phyloP scores from a whole-genome alignment of 2,888 invertebrate species.

The Drosophila quinaria region DNA sequence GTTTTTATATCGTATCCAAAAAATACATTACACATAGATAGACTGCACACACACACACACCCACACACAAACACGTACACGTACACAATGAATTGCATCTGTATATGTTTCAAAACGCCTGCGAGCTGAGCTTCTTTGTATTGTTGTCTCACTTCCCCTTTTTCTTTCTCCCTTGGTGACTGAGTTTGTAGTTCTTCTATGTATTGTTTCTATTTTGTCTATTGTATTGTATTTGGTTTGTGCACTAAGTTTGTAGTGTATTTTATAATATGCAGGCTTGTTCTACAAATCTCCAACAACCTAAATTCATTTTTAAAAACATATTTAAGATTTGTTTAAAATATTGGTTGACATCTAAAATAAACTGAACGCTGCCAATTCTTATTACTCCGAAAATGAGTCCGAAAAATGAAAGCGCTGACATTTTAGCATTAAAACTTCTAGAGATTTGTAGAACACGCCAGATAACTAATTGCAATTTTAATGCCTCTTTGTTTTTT shows the following conservation, averaged over 20 bases:
- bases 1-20: constrained; percentile 86
- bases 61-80: constrained; percentile 30
- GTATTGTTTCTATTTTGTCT: background rate
- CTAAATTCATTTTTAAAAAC: background rate
- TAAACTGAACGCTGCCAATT: too few relatives aligned
- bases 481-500: constrained; percentile 41
- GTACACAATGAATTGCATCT: constrained; percentile 52
- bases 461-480: constrained; percentile 10
- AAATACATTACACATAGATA: constrained; percentile 16
- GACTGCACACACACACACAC: constrained; percentile 29
- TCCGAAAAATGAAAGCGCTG: background rate
- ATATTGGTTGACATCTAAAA: too few relatives aligned
- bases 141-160: background rate
- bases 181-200: constrained; percentile 12
- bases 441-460: background rate
- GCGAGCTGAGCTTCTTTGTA: constrained; percentile 27
- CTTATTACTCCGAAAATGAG: background rate
- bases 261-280: constrained; percentile 17
- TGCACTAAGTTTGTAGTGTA: constrained; percentile 42
- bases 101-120: constrained; percentile 46
- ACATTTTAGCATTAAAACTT: too few relatives aligned
- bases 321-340: too few relatives aligned
- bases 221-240: constrained; percentile 20
- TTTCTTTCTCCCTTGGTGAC: constrained; percentile 4
- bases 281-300: background rate